Base-by-base conservation (phyloP, 1,140 invertebrate species). In the Drosophila arizonae region DNA sequence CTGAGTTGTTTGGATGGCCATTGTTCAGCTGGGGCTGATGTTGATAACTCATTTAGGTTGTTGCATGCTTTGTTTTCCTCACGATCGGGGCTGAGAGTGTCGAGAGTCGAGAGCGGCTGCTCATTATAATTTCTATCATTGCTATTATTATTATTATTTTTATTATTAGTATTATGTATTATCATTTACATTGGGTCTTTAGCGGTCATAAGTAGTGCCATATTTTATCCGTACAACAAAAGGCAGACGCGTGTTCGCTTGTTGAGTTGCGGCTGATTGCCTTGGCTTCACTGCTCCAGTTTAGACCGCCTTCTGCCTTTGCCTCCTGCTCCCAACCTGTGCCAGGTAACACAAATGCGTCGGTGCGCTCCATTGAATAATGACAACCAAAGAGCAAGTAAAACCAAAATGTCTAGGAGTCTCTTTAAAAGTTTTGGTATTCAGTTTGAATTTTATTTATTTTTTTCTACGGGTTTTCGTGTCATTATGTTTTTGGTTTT, bases 111-210 rank as follows among this genome's bases (percentile, higher is more conserved):
- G 6, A 45, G 30, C 28, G 15, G n/a, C 15, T 66, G 39, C 17
- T 56, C 48, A 39, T 52, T 24, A 67, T 64, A 41, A 63, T 56
- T 45, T 46, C 36, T 58, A 68, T 68, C 56, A 30, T 6, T 30
- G 33, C 0, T 33, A 33, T 33, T 33, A 81, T 57, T 68, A 26
- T 30, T 30, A 30, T 30, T 30, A 30, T 30, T 4, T 24, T 2
- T 24, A 24, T 39, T 28, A 57, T 64, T 51, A 54, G 30, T 45
- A 46, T 58, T 65, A 45, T 45, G 26, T 68, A 71, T 86, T 82
- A 82, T 79, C 58, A 71, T 72, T 70, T 64, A 72, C 79, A 82
- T 82, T 78, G 51, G 46, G 76, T 82, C 74, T 85, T 77, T 84
- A 76, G 76, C 52, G 56, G 50, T 56, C 50, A 17, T 54, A 73